Evolutionary conservation across 2,888 invertebrate species (phyloP).

Genomic region (Dinocampus coccinellae): DNA sequence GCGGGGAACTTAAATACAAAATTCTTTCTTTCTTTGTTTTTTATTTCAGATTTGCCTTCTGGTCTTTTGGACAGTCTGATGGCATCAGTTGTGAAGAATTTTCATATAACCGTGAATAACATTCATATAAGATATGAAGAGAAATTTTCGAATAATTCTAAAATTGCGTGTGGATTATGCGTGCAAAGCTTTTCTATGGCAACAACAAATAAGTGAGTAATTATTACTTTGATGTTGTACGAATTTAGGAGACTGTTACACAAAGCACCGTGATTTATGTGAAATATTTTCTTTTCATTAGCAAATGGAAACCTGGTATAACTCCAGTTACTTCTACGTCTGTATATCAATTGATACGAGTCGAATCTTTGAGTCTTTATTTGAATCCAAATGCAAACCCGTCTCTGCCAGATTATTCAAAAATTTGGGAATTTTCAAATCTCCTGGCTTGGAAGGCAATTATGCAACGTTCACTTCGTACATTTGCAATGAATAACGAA

Average conservation of each 20-base stretch:
- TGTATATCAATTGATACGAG: slow-evolving; percentile 81
- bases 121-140: slow-evolving; percentile 88
- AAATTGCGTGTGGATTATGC: slow-evolving; percentile 82
- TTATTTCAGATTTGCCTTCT: slow-evolving; percentile 72
- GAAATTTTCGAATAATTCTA: slow-evolving; percentile 76
- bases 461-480: slow-evolving; percentile 81
- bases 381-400: slow-evolving; percentile 77
- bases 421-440: slow-evolving; percentile 69
- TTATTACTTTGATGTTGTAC: background rate
- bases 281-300: background rate
- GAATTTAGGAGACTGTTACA: background rate
- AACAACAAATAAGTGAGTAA: slow-evolving; percentile 80
- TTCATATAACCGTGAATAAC: slow-evolving; percentile 83
- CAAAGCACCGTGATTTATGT: background rate
- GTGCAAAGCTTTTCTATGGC: slow-evolving; percentile 83
- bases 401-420: slow-evolving; percentile 50
- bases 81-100: slow-evolving; percentile 83
- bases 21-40: background rate
- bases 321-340: slow-evolving; percentile 74
- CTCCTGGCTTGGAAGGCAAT: slow-evolving; percentile 81
- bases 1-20: background rate
- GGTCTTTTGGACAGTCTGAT: slow-evolving; percentile 81
- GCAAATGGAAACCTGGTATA: slow-evolving; percentile 82
- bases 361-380: slow-evolving; percentile 83
- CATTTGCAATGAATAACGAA: slow-evolving; percentile 82